Evolutionary conservation across 2,888 invertebrate genomes (phyloP).

Genomic region (Drosophila nigritarsus): DNA sequence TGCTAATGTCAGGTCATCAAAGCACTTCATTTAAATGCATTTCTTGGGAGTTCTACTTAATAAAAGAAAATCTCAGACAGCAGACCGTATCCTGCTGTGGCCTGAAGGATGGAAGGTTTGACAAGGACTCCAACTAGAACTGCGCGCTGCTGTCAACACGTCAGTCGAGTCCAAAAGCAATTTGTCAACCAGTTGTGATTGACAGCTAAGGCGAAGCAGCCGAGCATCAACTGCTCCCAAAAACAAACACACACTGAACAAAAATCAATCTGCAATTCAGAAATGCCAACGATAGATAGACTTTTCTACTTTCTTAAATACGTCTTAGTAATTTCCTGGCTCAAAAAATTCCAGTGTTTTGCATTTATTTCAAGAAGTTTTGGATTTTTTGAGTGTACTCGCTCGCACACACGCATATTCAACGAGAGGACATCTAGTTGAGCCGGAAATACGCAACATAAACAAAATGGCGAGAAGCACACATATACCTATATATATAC

Average conservation of each 20-base stretch:
- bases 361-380: background rate
- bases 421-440: constrained; percentile 16
- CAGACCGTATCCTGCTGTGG: constrained; percentile 4
- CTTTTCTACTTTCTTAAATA: background rate
- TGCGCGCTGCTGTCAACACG: constrained; percentile 58
- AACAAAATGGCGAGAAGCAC: constrained; percentile 65
- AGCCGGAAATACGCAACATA: constrained; percentile 57
- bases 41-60: constrained; percentile 35
- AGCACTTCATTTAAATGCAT: constrained; percentile 47
- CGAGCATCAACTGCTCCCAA: constrained; percentile 40
- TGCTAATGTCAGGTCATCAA: constrained; percentile 20
- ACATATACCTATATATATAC: constrained; percentile 10
- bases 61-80: constrained; percentile 24
- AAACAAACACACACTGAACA: constrained; percentile 16
- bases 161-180: constrained; percentile 76
- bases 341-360: background rate
- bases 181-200: constrained; percentile 79
- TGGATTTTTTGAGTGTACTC: background rate
- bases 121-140: background rate
- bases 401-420: constrained; percentile 7
- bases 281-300: background rate
- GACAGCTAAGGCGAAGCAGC: constrained; percentile 68
- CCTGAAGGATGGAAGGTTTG: background rate
- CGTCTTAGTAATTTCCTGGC: background rate
- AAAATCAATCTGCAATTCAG: background rate